Base-by-base conservation (phyloP, 2,797 vertebrate species). In the Amniataba percoides region DNA sequence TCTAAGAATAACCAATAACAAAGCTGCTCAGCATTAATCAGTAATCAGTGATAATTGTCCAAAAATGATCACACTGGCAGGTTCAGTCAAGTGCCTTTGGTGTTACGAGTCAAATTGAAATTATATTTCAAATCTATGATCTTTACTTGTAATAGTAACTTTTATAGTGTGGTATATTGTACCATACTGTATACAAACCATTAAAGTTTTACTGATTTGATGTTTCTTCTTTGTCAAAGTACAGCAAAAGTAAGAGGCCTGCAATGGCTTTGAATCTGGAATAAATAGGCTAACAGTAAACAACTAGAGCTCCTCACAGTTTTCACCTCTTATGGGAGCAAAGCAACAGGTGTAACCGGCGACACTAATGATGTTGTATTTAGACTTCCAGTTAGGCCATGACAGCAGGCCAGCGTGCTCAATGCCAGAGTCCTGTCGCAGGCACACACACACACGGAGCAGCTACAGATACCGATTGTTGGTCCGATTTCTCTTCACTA, bases 331-430 rank as follows among this genome's bases (percentile, higher is more conserved):
- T 12, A 25, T 15, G 18, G 3, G 8, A 25, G 25, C 55, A 64
- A 67, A 77, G 27, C 59, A 63, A 76, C 68, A 82, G 64, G 48
- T 82, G 71, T 23, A 21, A 48, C 7, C 25, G 31, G 1, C 11
- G n/a, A 16, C 42, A 36, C 46, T 16, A 11, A 16, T 34, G 27
- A 21, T 46, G 16, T 63, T 67, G 3, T 23, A 40, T 55, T 48
- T 61, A 61, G 58, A 69, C 55, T 73, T 21, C 78, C 67, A 71
- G 71, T 57, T 31, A 79, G 67, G 49, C 14, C 53, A 21, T 11
- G 34, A n/a, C 27, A 46, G n/a, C 13, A 7, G 68, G 67, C 36
- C 68, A 64, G 14, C 52, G 12, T 25, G 46, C 59, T 13, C n/a
- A 4, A 12, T 62, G 57, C 57, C 69, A 77, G 40, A 81, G 21